A percentile compares a stretch with the other conserved stretches of the same genome.
These are phyloP conservation scores for Prosopocoilus inquinatus DNA, from an alignment of 2,888 invertebrate genomes.

Conservation along the genomic window DNA sequence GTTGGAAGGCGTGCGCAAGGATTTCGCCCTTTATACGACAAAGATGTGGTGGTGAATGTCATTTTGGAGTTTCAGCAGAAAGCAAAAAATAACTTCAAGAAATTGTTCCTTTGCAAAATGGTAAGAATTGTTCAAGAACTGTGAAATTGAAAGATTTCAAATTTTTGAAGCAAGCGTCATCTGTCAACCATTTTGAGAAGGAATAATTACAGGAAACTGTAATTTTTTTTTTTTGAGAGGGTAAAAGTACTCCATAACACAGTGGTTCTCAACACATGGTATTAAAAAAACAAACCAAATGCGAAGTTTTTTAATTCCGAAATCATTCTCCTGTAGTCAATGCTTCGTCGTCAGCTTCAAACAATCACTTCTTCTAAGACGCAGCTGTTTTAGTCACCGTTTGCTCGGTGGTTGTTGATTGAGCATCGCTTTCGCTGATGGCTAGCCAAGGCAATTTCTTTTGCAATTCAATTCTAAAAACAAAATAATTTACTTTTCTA, in stretches of 20 bases:
- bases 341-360: background rate
- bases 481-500: background rate
- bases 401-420: no score
- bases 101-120: no score
- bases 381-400: background rate
- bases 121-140: no score
- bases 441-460: slow-evolving; percentile 78
- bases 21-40: slow-evolving; percentile 64
- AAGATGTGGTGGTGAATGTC: background rate
- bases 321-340: background rate
- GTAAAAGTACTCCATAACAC: no score
- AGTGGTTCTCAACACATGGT: no score
- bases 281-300: no score
- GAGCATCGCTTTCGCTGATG: slow-evolving; percentile 59
- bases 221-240: no score
- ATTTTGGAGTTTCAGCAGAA: background rate
- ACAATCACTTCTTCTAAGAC: background rate
- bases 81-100: background rate
- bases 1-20: slow-evolving; percentile 76
- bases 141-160: no score
- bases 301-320: background rate
- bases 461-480: slow-evolving; percentile 69
- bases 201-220: no score
- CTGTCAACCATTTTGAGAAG: no score
- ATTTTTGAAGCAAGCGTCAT: no score